These are phyloP conservation scores for Sphaeramia orbicularis DNA, from an alignment of 2,797 vertebrate species.

Conservation along the genomic window DNA sequence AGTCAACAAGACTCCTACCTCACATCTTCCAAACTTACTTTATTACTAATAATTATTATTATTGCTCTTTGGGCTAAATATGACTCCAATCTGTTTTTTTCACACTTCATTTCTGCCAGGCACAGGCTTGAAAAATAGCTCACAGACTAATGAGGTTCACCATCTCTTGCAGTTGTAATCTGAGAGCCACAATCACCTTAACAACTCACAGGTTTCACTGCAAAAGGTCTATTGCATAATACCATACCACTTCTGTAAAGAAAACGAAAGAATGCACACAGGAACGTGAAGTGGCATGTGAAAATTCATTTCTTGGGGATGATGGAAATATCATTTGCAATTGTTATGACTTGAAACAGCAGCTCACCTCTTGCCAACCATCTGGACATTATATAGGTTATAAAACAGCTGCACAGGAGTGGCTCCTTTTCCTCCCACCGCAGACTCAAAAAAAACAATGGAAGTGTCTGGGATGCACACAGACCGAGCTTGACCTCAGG, in stretches of 20 bases:
- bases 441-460: constrained; percentile 80
- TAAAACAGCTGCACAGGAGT: constrained; percentile 70
- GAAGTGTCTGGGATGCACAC: constrained; percentile 55
- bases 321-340: constrained; percentile 56
- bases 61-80: constrained; percentile 25
- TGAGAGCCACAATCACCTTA: constrained; percentile 12
- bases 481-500: constrained; percentile 49
- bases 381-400: constrained; percentile 81
- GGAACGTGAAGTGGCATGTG: constrained; percentile 66
- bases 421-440: constrained; percentile 69
- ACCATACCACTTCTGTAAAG: constrained; percentile 14
- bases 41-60: too few species aligned
- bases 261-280: constrained; percentile 46
- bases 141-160: constrained; percentile 15
- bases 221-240: constrained; percentile 46
- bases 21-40: constrained; percentile 6
- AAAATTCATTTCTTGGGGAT: constrained; percentile 46
- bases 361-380: constrained; percentile 60
- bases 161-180: constrained; percentile 28
- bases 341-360: constrained; percentile 68
- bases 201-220: constrained; percentile 11
- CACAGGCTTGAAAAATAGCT: constrained; percentile 36
- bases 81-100: constrained; percentile 13
- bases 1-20: constrained; percentile 26
- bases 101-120: neutral